Evolutionary conservation across 1,140 invertebrate genomes (phyloP), one percentile per base, ranked within the genome.

Genomic region (Drosophila yakuba): DNA sequence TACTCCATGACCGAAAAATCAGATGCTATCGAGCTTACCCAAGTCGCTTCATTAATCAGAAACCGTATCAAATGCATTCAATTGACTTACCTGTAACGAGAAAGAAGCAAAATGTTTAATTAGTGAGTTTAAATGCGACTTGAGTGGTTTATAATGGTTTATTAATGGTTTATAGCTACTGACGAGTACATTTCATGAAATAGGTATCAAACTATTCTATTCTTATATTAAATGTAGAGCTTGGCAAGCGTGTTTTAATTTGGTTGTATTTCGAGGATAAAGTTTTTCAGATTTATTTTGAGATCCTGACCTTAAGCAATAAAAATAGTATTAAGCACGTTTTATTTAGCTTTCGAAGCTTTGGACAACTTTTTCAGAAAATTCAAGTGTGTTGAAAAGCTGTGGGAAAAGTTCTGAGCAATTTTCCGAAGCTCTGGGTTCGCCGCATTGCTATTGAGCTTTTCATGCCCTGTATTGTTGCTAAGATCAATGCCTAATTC

Each of bases 11-110:
- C 12, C 17, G 12, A 17, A 56, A 61, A 28, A 25, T 1, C 7
- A 36, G 14, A 41, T 47, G n/a, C 32, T 28, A 50, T 50, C 38
- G 14, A 47, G 54, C 69, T 72, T 69, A 75, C 68, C 69, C 2
- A 67, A 56, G 32, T 15, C 5, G 15, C 2, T 15, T 41, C 12
- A 35, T 14, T 35, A 6, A 17, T 25, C 15, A 35, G 7, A 38
- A 12, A 58, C 2, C 7, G 1, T 8, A 35, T 7, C 2, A 17
- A 17, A 12, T 10, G 5, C 25, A 32, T 17, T 25, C 15, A 54
- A 56, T 51, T 2, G 17, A 84, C 81, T 85, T 85, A 85, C 81
- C 81, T 85, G 28, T 6, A 85, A 85, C 28, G 44, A 73, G 17
- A 39, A 7, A 32, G 43, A 61, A 43, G 3, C 3, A 48, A 38